Percentiles rank a stretch among this genome's conserved stretches.
phyloP scores from a whole-genome alignment of 2,888 invertebrate species.

The Megamerina dolium region DNA sequence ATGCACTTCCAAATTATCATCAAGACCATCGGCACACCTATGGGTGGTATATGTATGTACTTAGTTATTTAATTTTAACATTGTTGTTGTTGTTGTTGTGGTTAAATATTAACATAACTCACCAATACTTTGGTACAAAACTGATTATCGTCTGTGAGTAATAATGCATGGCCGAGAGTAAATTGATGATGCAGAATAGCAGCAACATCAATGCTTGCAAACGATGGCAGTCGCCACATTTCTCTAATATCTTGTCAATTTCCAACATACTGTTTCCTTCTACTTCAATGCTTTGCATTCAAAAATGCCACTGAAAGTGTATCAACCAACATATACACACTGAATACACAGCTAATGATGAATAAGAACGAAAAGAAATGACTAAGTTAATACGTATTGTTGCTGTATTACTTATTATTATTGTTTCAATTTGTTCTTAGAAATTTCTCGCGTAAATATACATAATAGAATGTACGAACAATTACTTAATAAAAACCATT shows the following conservation, averaged over 20 bases:
- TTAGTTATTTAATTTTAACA: too few relatives aligned
- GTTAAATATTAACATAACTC: too few relatives aligned
- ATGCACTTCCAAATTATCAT: constrained; percentile 3
- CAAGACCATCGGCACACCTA: constrained; percentile 33
- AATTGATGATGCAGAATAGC: constrained; percentile 53
- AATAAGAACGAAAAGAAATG: too few relatives aligned
- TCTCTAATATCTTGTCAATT: constrained; percentile 51
- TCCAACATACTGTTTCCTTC: constrained; percentile 34
- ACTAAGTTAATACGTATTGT: too few relatives aligned
- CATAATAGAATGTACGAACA: too few relatives aligned
- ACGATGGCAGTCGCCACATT: constrained; percentile 53
- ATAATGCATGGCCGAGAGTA: constrained; percentile 55
- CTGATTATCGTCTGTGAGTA: constrained; percentile 58
- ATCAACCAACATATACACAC: background rate
- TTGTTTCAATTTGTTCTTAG: too few relatives aligned
- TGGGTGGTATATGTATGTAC: background rate
- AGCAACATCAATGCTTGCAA: constrained; percentile 52
- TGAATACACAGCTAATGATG: too few relatives aligned
- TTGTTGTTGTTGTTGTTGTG: too few relatives aligned
- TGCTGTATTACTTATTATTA: too few relatives aligned
- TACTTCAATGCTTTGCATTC: background rate
- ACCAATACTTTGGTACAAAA: constrained; percentile 52
- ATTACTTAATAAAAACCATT: too few relatives aligned
- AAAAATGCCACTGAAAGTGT: background rate
- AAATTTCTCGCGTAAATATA: too few relatives aligned